phyloP scores from a whole-genome alignment of 2,113 vertebrate genomes.

The Ciconia stormi region DNA sequence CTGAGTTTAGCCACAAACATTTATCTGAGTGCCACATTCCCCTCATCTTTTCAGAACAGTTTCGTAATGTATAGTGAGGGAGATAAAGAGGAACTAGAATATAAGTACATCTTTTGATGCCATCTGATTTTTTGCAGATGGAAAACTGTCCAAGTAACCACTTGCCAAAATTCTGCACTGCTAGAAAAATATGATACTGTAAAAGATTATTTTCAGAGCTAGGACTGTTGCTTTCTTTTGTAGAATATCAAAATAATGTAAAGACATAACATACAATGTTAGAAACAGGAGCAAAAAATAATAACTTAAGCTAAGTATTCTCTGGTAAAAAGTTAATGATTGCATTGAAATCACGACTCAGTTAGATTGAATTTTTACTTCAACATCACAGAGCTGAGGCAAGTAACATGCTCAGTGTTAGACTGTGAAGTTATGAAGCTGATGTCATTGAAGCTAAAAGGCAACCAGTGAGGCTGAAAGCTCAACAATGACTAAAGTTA shows the following conservation, averaged over 20 bases:
- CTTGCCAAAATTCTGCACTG: neutral
- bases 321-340: neutral
- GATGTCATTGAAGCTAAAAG: neutral
- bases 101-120: neutral
- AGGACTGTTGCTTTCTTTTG: neutral
- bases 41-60: neutral
- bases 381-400: neutral
- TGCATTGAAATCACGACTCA: neutral
- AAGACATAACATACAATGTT: neutral
- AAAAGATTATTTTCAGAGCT: neutral
- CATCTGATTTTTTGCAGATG: neutral
- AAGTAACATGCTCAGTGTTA: neutral
- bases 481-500: neutral
- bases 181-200: neutral
- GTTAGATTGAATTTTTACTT: neutral
- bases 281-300: neutral
- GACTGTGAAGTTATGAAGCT: neutral
- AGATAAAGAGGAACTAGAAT: slow-evolving; percentile 10
- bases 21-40: neutral
- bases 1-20: neutral
- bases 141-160: neutral
- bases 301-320: neutral
- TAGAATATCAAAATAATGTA: neutral
- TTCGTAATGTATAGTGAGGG: neutral
- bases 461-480: neutral